Evolutionary conservation across 2,888 invertebrate species (phyloP).

Genomic region (Leptura quadrifasciata): DNA sequence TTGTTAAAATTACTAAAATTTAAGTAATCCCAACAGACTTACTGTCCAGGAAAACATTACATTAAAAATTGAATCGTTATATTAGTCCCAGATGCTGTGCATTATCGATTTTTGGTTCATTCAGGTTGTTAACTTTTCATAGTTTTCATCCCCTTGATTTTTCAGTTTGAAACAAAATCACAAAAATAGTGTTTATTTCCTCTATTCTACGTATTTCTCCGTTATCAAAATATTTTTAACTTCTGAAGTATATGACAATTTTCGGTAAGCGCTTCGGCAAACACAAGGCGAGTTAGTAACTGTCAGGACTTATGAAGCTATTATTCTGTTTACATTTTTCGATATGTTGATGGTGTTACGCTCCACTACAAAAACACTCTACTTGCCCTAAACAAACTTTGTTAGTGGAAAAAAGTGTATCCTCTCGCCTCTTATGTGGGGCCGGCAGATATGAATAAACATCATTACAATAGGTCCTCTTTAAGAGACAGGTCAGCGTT

Average conservation of each 20-base stretch:
- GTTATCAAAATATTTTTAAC: too few relatives aligned
- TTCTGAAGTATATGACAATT: background rate
- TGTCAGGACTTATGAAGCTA: background rate
- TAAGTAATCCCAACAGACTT: too few relatives aligned
- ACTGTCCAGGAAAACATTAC: too few relatives aligned
- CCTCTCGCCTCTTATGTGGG: background rate
- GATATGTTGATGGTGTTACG: background rate
- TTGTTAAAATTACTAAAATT: too few relatives aligned
- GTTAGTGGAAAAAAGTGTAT: background rate
- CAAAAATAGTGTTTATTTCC: too few relatives aligned
- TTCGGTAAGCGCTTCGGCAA: background rate
- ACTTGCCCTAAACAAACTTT: slow-evolving; percentile 25
- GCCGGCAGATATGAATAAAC: slow-evolving; percentile 4
- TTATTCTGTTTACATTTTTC: background rate
- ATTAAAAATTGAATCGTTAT: too few relatives aligned
- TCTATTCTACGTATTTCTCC: too few relatives aligned
- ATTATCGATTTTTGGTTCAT: too few relatives aligned
- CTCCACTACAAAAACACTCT: background rate
- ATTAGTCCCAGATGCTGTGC: too few relatives aligned
- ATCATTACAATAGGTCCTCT: slow-evolving; percentile 8
- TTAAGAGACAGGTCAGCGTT: slow-evolving; percentile 15
- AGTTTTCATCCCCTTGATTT: too few relatives aligned
- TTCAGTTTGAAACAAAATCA: too few relatives aligned
- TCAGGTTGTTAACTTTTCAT: too few relatives aligned
- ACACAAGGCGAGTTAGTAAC: background rate